phyloP scores from a whole-genome alignment of 2,113 vertebrate species.

The Ammospiza caudacuta region DNA sequence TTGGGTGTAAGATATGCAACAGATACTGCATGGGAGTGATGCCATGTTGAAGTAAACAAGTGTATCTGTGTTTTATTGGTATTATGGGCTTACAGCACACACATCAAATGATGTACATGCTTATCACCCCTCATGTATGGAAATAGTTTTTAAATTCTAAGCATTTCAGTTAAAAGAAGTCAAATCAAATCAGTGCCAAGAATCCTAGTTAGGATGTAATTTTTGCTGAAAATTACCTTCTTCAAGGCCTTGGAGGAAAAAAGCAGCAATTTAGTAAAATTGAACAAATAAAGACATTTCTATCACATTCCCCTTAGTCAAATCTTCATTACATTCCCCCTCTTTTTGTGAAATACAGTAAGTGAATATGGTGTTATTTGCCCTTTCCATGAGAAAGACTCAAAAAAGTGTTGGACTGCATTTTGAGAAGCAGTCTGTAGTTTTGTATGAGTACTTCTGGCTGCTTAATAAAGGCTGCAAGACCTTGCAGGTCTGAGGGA shows the following conservation, averaged over 20 bases:
- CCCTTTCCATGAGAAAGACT: neutral
- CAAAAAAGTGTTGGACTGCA: neutral
- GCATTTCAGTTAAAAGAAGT: neutral
- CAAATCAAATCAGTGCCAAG: neutral
- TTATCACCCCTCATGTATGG: neutral
- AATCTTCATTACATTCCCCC: neutral
- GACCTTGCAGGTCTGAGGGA: neutral
- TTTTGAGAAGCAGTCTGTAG: neutral
- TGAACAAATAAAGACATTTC: neutral
- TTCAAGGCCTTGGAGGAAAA: neutral
- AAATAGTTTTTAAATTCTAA: neutral
- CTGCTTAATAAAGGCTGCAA: neutral
- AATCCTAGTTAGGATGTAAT: neutral
- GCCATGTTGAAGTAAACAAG: neutral
- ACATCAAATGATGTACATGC: neutral
- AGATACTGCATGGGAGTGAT: neutral
- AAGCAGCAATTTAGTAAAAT: neutral
- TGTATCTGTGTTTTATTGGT: neutral
- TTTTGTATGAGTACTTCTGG: neutral
- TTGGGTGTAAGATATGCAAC: neutral
- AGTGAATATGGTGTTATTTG: neutral
- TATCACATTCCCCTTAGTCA: neutral
- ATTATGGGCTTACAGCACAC: neutral
- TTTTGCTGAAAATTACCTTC: neutral
- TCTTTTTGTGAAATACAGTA: neutral